A percentile compares a stretch with the other conserved stretches of the same genome.
Evolutionary conservation across 1,140 invertebrate genomes (phyloP).

Genomic region (Stegodyphus dumicola): DNA sequence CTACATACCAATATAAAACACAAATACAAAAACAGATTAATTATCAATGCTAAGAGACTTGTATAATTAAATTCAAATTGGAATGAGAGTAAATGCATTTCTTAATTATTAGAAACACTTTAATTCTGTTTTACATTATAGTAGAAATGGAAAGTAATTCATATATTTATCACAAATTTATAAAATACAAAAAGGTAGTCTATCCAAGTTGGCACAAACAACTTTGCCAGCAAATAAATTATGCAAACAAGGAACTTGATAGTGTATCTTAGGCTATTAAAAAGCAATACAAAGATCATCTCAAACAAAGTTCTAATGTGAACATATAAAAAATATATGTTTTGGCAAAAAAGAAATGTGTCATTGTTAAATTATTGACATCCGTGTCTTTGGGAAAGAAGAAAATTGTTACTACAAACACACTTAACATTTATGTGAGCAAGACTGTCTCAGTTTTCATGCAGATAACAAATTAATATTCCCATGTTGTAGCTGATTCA

Average conservation of each 20-base stretch:
- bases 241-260: conserved; percentile 22
- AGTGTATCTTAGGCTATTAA: too few species aligned
- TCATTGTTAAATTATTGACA: background rate
- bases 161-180: too few species aligned
- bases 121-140: too few species aligned
- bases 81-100: conserved; percentile 25
- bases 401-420: conserved; percentile 48
- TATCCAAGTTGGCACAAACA: conserved; percentile 34
- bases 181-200: background rate
- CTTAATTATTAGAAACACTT: background rate
- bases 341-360: background rate
- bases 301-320: too few species aligned
- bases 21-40: background rate
- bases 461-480: conserved; percentile 78
- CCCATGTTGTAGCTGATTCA: conserved; percentile 89
- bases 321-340: background rate
- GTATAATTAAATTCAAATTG: conserved; percentile 15
- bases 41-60: background rate
- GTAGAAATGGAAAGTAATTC: too few species aligned
- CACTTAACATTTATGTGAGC: conserved; percentile 46
- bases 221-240: conserved; percentile 41
- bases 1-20: background rate
- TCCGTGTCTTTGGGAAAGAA: conserved; percentile 27
- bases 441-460: conserved; percentile 8
- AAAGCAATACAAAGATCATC: too few species aligned